Evolutionary conservation across 2,113 vertebrate genomes (phyloP).

Genomic region (Microcebus tavaratra): DNA sequence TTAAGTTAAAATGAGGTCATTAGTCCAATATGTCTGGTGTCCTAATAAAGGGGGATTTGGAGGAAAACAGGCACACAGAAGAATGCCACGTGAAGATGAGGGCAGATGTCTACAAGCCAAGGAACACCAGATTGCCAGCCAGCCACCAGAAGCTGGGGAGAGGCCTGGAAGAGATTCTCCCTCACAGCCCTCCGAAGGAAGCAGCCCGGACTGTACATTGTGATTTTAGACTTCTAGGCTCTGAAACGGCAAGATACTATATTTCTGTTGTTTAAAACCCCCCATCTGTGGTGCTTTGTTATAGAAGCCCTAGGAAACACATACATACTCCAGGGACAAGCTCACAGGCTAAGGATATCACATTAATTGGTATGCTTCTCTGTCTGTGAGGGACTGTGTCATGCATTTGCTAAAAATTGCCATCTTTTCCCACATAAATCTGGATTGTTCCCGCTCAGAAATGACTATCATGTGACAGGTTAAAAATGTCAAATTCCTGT

Average conservation of each 20-base stretch:
- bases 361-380: rapidly evolving
- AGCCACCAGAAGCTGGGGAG: background rate
- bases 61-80: no score
- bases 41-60: background rate
- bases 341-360: background rate
- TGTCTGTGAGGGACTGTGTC: background rate
- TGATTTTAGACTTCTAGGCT: background rate
- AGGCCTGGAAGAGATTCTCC: background rate
- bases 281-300: rapidly evolving
- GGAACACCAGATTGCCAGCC: background rate
- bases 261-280: background rate
- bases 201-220: rapidly evolving
- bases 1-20: background rate
- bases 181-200: background rate
- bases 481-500: background rate
- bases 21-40: background rate
- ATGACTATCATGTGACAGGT: background rate
- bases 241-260: rapidly evolving
- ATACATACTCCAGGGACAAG: rapidly evolving
- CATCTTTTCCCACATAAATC: background rate
- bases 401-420: background rate
- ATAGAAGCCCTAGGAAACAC: rapidly evolving
- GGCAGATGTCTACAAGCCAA: no score
- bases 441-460: background rate
- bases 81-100: rapidly evolving